phyloP scores from a whole-genome alignment of 2,888 invertebrate species.

The Brachypterus glaber region DNA sequence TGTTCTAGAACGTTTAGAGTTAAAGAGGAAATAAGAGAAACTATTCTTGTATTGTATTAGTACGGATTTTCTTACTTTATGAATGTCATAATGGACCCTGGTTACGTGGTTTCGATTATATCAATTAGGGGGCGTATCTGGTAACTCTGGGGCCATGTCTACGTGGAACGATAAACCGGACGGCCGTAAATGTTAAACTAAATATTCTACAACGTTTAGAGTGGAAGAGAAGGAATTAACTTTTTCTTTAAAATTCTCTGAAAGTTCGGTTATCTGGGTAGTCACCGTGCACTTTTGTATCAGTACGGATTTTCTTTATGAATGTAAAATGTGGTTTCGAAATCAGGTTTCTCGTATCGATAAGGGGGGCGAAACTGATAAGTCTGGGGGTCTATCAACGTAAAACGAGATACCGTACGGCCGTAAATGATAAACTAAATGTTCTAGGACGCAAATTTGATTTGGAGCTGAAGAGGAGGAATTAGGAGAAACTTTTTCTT shows the following conservation, averaged over 20 bases:
- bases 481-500: too few relatives aligned
- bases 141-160: constrained; percentile 36
- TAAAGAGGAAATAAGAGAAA: too few relatives aligned
- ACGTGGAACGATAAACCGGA: constrained; percentile 54
- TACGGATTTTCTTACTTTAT: too few relatives aligned
- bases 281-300: too few relatives aligned
- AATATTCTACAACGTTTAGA: constrained; percentile 86
- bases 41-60: too few relatives aligned
- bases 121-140: constrained; percentile 14
- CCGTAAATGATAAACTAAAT: constrained; percentile 85
- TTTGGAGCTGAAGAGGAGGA: too few relatives aligned
- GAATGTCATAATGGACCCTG: too few relatives aligned
- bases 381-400: constrained; percentile 38
- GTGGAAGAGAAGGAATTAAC: too few relatives aligned
- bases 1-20: constrained; percentile 85
- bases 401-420: constrained; percentile 61
- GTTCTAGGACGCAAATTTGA: constrained; percentile 90
- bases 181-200: constrained; percentile 87
- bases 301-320: too few relatives aligned
- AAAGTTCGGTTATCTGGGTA: too few relatives aligned
- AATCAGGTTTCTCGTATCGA: constrained; percentile 10
- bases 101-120: constrained; percentile 10
- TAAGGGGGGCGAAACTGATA: constrained; percentile 17
- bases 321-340: not conserved
- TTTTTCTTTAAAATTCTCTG: too few relatives aligned